These are phyloP conservation scores for Haplotaxodon microlepis DNA, from an alignment of 2,113 vertebrate genomes.

Conservation along the genomic window DNA sequence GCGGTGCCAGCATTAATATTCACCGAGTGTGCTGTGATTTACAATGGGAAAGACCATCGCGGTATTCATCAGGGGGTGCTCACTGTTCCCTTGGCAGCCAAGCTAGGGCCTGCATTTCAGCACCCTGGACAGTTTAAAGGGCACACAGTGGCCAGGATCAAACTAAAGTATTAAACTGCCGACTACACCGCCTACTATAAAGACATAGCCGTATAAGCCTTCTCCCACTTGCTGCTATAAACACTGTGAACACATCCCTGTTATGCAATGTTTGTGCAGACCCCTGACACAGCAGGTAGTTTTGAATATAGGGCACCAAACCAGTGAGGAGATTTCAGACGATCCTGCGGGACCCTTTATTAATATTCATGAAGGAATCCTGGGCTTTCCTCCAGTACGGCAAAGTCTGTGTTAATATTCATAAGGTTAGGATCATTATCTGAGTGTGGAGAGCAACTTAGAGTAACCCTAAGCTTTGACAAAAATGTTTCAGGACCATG, in stretches of 20 bases:
- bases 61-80: constrained; percentile 6
- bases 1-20: constrained; percentile 52
- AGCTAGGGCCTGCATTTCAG: neutral
- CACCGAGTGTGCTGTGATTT: constrained; percentile 38
- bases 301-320: constrained; percentile 42
- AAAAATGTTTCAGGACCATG: constrained; percentile 23
- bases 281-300: constrained; percentile 6
- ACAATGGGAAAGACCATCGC: constrained; percentile 16
- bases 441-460: neutral
- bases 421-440: constrained; percentile 22
- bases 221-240: neutral
- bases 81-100: neutral
- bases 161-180: neutral
- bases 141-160: neutral
- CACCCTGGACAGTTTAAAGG: constrained; percentile 12
- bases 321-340: constrained; percentile 35
- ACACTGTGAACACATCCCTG: neutral
- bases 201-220: neutral
- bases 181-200: neutral
- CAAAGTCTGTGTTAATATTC: constrained; percentile 46
- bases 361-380: constrained; percentile 53
- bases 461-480: neutral
- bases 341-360: constrained; percentile 31
- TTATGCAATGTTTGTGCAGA: constrained; percentile 4
- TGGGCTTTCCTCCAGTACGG: constrained; percentile 49